Percentiles rank a stretch among this genome's conserved stretches.
These are phyloP conservation scores for Epizoanthus rinbou DNA, from an alignment of 92 coral and sea anemone species.

Conservation along the genomic window DNA sequence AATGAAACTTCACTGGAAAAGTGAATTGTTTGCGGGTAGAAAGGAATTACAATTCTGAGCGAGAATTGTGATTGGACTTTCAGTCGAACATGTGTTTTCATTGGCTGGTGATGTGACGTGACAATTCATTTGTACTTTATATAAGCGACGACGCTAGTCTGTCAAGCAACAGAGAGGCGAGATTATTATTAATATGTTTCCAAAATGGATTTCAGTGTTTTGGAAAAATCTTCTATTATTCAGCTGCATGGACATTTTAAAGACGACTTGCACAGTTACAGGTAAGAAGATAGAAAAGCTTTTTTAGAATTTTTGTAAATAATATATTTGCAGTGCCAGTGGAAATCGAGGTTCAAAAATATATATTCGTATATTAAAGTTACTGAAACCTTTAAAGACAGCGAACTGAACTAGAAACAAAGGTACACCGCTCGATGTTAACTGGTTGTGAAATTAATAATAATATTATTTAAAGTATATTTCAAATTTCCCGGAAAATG, in stretches of 20 bases:
- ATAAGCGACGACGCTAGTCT: background rate
- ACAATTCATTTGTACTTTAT: background rate
- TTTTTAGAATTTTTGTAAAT: background rate
- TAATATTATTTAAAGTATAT: background rate
- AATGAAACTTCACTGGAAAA: constrained; percentile 3
- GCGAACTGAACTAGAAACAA: too few relatives aligned
- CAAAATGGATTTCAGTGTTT: background rate
- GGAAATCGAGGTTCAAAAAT: background rate
- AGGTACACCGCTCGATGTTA: too few relatives aligned
- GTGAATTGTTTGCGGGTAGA: constrained; percentile 1
- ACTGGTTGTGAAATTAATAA: background rate
- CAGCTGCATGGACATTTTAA: background rate
- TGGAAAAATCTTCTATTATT: background rate
- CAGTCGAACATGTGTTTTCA: background rate
- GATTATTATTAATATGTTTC: background rate
- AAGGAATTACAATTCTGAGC: background rate
- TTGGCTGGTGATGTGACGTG: background rate
- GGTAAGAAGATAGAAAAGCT: background rate
- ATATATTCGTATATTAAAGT: too few relatives aligned
- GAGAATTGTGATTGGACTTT: constrained; percentile 16
- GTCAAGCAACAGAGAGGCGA: background rate
- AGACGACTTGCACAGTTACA: background rate
- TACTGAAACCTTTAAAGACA: too few relatives aligned
- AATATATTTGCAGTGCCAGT: background rate
- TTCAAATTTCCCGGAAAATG: constrained; percentile 12